These are phyloP conservation scores for Glyphotaelius pellucidus DNA, from an alignment of 2,888 invertebrate genomes.

Conservation along the genomic window DNA sequence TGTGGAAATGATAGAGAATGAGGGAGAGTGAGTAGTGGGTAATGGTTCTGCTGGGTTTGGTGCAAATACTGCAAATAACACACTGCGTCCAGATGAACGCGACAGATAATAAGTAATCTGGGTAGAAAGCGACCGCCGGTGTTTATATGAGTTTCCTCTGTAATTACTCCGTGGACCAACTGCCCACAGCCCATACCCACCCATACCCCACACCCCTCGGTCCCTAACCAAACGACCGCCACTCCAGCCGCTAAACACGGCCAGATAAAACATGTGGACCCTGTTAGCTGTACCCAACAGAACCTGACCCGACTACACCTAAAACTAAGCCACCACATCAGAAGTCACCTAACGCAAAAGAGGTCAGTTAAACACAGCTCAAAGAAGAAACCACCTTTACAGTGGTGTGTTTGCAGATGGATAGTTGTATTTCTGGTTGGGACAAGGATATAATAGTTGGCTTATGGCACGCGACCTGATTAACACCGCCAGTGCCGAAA, in stretches of 20 bases:
- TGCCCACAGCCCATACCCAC: neutral
- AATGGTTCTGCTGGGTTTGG: constrained; percentile 26
- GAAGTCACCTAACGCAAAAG: neutral
- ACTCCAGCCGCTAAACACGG: constrained; percentile 31
- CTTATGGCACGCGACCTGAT: constrained; percentile 40
- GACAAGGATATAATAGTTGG: constrained; percentile 29
- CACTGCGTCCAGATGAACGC: constrained; percentile 52
- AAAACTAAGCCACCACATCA: constrained; percentile 4
- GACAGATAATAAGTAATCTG: constrained; percentile 60
- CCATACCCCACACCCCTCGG: neutral
- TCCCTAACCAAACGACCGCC: neutral
- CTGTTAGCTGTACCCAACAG: constrained; percentile 18
- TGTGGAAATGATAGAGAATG: constrained; percentile 23
- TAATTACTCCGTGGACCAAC: constrained; percentile 50
- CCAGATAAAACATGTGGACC: constrained; percentile 41
- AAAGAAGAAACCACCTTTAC: neutral
- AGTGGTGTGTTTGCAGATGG: neutral
- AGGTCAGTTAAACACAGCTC: neutral
- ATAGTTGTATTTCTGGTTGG: neutral
- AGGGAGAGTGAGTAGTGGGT: constrained; percentile 16
- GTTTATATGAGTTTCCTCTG: constrained; percentile 47
- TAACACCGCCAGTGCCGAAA: constrained; percentile 39
- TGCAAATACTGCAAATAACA: constrained; percentile 36
- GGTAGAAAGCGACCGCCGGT: constrained; percentile 51
- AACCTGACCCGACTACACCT: neutral